Evolutionary conservation across 1,140 invertebrate genomes (phyloP).

Genomic region (Drosophila sulfurigaster): DNA sequence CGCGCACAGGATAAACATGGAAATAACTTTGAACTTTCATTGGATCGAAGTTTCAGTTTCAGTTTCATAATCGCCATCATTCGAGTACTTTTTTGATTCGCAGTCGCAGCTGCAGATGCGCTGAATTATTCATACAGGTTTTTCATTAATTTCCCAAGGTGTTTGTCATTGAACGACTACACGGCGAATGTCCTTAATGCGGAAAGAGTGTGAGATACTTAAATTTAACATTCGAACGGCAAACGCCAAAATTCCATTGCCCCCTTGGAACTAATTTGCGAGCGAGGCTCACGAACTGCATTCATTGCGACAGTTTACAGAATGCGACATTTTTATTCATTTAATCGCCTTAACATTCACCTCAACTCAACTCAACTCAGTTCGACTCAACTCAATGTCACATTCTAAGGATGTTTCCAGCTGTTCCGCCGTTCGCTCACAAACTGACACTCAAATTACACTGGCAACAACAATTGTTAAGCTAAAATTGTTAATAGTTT

Average conservation of each 20-base stretch:
- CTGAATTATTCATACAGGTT: conserved; percentile 28
- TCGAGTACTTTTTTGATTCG: background rate
- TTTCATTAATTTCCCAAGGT: conserved; percentile 36
- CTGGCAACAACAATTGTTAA: background rate
- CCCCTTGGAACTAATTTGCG: conserved; percentile 49
- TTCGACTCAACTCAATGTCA: conserved; percentile 10
- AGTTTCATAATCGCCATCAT: conserved; percentile 10
- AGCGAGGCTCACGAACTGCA: conserved; percentile 37
- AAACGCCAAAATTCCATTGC: conserved; percentile 29
- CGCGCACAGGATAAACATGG: conserved; percentile 28
- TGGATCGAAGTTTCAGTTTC: background rate
- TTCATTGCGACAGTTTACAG: conserved; percentile 49
- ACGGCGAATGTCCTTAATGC: background rate
- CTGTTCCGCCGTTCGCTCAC: conserved; percentile 14
- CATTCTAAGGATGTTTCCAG: conserved; percentile 15
- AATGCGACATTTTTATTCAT: conserved; percentile 58
- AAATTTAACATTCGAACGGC: conserved; percentile 33
- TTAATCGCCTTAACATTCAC: conserved; percentile 39
- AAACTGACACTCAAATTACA: conserved; percentile 9
- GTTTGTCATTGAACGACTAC: conserved; percentile 22
- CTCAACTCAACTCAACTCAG: background rate
- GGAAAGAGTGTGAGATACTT: conserved; percentile 2
- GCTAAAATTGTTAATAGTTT: background rate
- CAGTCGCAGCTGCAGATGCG: background rate
- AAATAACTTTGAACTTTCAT: conserved; percentile 60